phyloP scores from a whole-genome alignment of 2,113 vertebrate species.

The Microcebus murinus region DNA sequence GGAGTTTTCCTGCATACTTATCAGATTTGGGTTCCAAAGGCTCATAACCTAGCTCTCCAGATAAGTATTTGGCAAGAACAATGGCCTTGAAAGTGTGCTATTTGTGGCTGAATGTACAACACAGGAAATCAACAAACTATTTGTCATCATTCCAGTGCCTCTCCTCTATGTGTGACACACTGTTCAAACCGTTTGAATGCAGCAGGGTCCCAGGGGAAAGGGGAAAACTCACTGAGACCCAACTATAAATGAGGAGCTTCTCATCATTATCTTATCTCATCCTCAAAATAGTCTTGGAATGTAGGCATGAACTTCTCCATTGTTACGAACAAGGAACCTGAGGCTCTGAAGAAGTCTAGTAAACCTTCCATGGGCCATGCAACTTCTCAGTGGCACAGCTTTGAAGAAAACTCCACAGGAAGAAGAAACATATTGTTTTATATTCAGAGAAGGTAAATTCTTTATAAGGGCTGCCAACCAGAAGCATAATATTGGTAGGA shows the following conservation, averaged over 20 bases:
- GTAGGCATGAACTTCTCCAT: not conserved
- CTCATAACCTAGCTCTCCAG: slow-evolving; percentile 1
- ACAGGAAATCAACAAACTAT: slow-evolving; percentile 5
- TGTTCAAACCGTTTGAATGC: not conserved
- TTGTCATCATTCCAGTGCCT: not conserved
- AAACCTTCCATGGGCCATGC: not conserved
- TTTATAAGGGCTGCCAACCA: not conserved
- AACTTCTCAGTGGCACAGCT: not conserved
- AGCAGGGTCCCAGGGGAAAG: not conserved
- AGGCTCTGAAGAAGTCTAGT: not conserved
- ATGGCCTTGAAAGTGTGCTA: not conserved
- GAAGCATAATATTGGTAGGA: not conserved
- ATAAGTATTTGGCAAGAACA: slow-evolving; percentile 39
- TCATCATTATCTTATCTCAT: not conserved
- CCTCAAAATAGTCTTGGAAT: not conserved
- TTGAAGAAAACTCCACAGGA: not conserved
- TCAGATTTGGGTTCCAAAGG: slow-evolving; percentile 51
- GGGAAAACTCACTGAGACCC: not conserved
- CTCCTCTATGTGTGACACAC: not conserved
- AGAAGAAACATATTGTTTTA: not conserved
- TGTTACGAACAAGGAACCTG: not conserved
- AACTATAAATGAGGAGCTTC: not conserved
- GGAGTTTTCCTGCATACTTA: slow-evolving; percentile 47
- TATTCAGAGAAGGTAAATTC: not conserved
- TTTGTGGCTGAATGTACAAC: not conserved